Conservation (phyloP, 2,888 invertebrate species). For the Macropis europaea region DNA sequence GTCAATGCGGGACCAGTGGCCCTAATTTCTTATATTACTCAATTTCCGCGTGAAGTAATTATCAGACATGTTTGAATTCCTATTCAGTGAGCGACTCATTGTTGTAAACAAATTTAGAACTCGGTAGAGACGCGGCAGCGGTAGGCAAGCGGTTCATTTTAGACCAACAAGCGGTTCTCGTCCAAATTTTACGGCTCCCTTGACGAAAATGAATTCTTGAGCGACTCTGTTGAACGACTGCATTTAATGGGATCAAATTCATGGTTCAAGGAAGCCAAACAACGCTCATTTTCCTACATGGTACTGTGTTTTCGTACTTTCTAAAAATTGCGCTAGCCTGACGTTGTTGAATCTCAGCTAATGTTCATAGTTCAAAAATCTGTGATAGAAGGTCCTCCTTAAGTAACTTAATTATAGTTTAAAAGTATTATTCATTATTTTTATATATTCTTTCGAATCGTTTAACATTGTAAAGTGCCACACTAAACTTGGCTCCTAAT, state of each 20-base stretch:
- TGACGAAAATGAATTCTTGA: not conserved
- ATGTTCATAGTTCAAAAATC: too few species aligned
- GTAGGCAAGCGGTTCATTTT: not conserved
- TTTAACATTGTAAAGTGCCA: too few species aligned
- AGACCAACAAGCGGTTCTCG: not conserved
- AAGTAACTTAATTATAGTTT: too few species aligned
- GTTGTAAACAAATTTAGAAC: not conserved
- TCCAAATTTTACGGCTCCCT: not conserved
- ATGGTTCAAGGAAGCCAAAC: constrained; percentile 3
- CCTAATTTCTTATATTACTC: not conserved
- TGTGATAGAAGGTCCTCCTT: too few species aligned
- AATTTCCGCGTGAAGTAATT: not conserved
- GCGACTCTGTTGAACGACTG: not conserved
- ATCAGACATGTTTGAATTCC: not conserved
- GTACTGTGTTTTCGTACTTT: constrained; percentile 6
- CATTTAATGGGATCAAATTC: constrained; percentile 25
- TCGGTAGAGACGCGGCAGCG: not conserved
- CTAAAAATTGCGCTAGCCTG: constrained; percentile 35
- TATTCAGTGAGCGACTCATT: not conserved
- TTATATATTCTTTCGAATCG: too few species aligned
- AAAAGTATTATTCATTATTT: too few species aligned
- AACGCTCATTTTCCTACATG: not conserved
- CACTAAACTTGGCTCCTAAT: too few species aligned
- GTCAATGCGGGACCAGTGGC: not conserved
- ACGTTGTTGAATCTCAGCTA: too few species aligned